Percentiles rank a stretch among this genome's conserved stretches.
Evolutionary conservation across 1,140 invertebrate species (phyloP).

Genomic region (Penaeus japonicus): DNA sequence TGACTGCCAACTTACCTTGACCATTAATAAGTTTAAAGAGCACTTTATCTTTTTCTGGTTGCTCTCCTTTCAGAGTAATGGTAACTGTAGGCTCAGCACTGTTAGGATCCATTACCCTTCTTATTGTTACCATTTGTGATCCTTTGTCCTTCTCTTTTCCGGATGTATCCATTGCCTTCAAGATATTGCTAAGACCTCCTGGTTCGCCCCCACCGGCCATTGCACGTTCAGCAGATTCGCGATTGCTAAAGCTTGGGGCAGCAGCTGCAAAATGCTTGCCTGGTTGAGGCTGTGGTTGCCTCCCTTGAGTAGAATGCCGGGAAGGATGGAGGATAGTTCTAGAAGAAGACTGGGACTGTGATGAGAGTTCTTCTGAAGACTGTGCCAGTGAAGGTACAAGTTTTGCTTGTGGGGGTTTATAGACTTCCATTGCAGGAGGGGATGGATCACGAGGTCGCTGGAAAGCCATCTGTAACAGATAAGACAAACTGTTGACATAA

Average conservation of each 20-base stretch:
- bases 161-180: constrained; percentile 53
- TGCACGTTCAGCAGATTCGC: neutral
- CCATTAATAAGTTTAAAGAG: constrained; percentile 78
- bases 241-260: neutral
- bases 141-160: constrained; percentile 60
- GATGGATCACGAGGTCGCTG: constrained; percentile 18
- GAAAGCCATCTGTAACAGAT: constrained; percentile 1
- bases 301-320: constrained; percentile 14
- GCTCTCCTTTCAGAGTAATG: constrained; percentile 77
- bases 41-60: constrained; percentile 77
- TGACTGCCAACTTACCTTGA: constrained; percentile 62
- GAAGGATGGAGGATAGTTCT: constrained; percentile 28
- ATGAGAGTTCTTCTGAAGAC: neutral
- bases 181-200: constrained; percentile 47
- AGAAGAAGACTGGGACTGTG: constrained; percentile 8
- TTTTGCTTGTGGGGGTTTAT: constrained; percentile 24
- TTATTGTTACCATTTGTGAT: constrained; percentile 78
- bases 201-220: neutral
- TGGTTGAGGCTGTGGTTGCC: neutral
- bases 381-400: constrained; percentile 34
- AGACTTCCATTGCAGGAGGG: constrained; percentile 13
- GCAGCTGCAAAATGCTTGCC: neutral
- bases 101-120: constrained; percentile 73
- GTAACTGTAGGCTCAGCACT: constrained; percentile 77
- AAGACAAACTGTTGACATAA: neutral